A percentile compares a stretch with the other conserved stretches of the same genome.
phyloP scores from a whole-genome alignment of 2,113 vertebrate genomes.

The Passer montanus region DNA sequence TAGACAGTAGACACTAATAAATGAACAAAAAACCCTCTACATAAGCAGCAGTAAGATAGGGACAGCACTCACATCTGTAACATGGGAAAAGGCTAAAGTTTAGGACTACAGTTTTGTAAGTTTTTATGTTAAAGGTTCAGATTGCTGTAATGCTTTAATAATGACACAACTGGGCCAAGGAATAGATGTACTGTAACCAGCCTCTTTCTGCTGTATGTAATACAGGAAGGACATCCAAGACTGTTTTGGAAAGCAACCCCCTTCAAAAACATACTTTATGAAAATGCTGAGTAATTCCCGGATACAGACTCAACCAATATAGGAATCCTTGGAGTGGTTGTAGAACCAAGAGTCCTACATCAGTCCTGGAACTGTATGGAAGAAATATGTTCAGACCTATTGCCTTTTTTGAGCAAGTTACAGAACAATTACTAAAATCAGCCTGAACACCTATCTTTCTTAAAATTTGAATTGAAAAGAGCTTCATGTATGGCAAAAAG shows the following conservation, averaged over 20 bases:
- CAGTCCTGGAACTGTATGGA: background rate
- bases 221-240: background rate
- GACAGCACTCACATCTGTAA: background rate
- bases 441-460: background rate
- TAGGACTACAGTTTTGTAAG: background rate
- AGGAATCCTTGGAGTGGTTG: background rate
- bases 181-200: background rate
- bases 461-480: background rate
- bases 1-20: background rate
- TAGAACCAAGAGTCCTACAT: background rate
- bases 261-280: background rate
- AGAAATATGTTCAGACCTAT: background rate
- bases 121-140: slow-evolving; percentile 47
- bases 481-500: background rate
- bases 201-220: background rate
- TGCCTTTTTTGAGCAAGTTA: background rate
- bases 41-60: background rate
- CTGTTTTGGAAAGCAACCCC: background rate
- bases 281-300: background rate
- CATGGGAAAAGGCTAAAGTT: background rate
- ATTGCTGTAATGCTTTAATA: slow-evolving; percentile 2
- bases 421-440: background rate
- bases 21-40: background rate
- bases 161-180: background rate
- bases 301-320: background rate